A percentile compares a stretch with the other conserved stretches of the same genome.
Conservation (phyloP, 2,888 invertebrate genomes). For the Pollenia labialis region DNA sequence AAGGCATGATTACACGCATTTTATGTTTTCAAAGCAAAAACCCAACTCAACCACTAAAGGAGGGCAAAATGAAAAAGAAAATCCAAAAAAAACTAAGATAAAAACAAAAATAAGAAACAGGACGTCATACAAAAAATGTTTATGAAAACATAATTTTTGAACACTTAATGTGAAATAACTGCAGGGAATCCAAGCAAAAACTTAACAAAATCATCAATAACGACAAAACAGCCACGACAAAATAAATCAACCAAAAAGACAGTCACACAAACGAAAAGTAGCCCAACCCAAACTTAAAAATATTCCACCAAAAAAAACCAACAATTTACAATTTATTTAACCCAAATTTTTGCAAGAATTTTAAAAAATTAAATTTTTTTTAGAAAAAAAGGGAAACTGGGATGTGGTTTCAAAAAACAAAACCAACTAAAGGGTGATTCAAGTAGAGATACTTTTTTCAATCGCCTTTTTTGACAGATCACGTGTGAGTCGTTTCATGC, state of each 20-base stretch:
- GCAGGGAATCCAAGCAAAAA: slow-evolving; percentile 57
- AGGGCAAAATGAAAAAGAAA: slow-evolving; percentile 28
- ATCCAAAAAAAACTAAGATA: background rate
- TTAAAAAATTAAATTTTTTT: slow-evolving; percentile 12
- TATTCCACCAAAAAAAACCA: slow-evolving; percentile 3
- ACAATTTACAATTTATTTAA: slow-evolving; percentile 33
- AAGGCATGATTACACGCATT: slow-evolving; percentile 68
- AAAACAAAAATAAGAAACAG: slow-evolving; percentile 27
- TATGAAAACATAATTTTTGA: slow-evolving; percentile 41
- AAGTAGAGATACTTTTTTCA: too few relatives aligned
- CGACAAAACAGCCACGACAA: slow-evolving; percentile 28
- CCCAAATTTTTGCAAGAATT: slow-evolving; percentile 27
- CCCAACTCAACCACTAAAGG: slow-evolving; percentile 13
- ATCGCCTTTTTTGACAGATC: too few relatives aligned
- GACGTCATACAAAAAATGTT: slow-evolving; percentile 33
- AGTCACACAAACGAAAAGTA: background rate
- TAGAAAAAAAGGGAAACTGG: slow-evolving; percentile 40
- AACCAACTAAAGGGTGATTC: too few relatives aligned
- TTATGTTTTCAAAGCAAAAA: slow-evolving; percentile 43
- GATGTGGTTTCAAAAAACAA: background rate
- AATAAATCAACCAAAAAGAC: slow-evolving; percentile 38
- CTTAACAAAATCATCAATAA: slow-evolving; percentile 55
- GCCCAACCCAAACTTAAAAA: slow-evolving; percentile 43
- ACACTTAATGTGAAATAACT: slow-evolving; percentile 44
- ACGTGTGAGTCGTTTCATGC: too few relatives aligned